Percentiles rank a stretch among this genome's conserved stretches.
Conservation (phyloP, 2,797 vertebrate species). For the Cryptoprocta ferox region DNA sequence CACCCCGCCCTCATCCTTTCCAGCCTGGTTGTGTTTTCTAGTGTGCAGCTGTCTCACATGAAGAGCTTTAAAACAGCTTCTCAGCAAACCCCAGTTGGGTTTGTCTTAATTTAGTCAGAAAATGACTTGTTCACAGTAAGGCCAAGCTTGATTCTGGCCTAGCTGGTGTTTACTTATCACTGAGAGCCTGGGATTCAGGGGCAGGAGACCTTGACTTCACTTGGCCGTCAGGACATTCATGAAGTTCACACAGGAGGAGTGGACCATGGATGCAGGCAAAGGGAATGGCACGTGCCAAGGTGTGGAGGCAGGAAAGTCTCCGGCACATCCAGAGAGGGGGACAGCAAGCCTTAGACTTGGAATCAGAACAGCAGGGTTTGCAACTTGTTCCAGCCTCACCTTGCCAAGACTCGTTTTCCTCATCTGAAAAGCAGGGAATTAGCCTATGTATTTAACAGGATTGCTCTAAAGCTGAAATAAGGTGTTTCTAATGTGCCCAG, state of each 20-base stretch:
- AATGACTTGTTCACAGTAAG: background rate
- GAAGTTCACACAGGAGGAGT: background rate
- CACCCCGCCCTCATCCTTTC: background rate
- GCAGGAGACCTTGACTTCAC: background rate
- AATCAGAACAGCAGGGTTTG: background rate
- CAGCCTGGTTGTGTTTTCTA: background rate
- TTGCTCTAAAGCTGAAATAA: background rate
- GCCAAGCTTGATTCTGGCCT: background rate
- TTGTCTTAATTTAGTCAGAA: slow-evolving; percentile 26
- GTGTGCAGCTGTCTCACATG: background rate
- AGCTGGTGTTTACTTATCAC: background rate
- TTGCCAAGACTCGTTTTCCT: background rate
- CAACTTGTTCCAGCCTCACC: background rate
- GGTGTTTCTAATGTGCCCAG: background rate
- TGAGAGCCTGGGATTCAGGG: background rate
- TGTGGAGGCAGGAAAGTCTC: accelerated
- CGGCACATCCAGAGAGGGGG: accelerated
- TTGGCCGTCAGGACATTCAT: background rate
- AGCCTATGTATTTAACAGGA: background rate
- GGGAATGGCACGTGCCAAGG: background rate
- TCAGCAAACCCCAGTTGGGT: background rate
- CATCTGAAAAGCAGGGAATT: background rate
- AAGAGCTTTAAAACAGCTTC: background rate
- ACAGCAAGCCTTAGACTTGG: accelerated
- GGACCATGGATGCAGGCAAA: background rate